phyloP scores from a whole-genome alignment of 2,888 invertebrate species.

The Drosophila heteroneura region DNA sequence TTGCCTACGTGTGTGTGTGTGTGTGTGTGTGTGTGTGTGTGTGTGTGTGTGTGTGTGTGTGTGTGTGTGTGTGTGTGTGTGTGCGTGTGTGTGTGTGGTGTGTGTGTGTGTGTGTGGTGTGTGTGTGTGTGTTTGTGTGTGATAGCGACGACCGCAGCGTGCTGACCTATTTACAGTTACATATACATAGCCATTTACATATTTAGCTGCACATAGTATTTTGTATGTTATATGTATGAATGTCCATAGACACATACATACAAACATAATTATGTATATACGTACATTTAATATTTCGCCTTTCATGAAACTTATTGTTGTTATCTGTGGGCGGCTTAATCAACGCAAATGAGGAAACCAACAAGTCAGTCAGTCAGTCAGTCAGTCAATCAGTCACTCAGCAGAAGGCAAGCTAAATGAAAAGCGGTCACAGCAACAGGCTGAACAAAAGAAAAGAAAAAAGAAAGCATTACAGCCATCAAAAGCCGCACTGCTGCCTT shows the following conservation, averaged over 20 bases:
- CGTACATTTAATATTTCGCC: slow-evolving; percentile 2
- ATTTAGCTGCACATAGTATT: slow-evolving; percentile 1
- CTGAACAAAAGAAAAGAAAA: slow-evolving; percentile 19
- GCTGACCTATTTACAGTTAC: slow-evolving; percentile 52
- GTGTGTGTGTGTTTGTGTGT: slow-evolving; percentile 24
- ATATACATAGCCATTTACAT: neutral
- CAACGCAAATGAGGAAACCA: slow-evolving; percentile 65
- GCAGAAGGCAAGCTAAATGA: slow-evolving; percentile 26
- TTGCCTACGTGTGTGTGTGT: slow-evolving; percentile 5
- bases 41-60: slow-evolving; percentile 4
- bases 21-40: slow-evolving; percentile 3
- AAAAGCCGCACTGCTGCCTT: neutral
- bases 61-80: slow-evolving; percentile 8
- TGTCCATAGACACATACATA: neutral
- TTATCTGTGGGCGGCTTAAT: slow-evolving; percentile 61
- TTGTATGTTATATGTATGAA: neutral
- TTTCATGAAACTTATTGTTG: slow-evolving; percentile 66
- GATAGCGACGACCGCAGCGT: slow-evolving; percentile 54
- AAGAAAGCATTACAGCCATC: slow-evolving; percentile 3
- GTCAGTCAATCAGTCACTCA: neutral
- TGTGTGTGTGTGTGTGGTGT: slow-evolving; percentile 19
- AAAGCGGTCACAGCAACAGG: slow-evolving; percentile 56
- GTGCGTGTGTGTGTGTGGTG: slow-evolving; percentile 11
- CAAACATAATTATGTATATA: slow-evolving; percentile 1
- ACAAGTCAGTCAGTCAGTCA: slow-evolving; percentile 18